phyloP scores from a whole-genome alignment of 2,888 invertebrate species.

The Luffia ferchaultella region DNA sequence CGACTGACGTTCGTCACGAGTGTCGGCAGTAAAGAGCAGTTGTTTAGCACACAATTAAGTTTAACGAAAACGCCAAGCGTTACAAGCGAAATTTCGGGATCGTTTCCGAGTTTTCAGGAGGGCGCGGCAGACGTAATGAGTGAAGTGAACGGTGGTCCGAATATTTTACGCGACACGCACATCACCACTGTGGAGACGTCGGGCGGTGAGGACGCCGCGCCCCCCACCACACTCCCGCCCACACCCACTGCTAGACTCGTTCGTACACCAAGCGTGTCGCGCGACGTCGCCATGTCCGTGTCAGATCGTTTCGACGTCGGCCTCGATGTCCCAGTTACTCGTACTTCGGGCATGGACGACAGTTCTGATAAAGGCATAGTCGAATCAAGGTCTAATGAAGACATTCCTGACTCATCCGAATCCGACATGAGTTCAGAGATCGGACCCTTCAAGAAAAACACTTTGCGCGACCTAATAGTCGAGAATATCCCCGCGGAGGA shows the following conservation, averaged over 20 bases:
- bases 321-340: not conserved
- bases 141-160: slow-evolving; percentile 30
- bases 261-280: not conserved
- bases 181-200: slow-evolving; percentile 13
- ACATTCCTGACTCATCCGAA: slow-evolving; percentile 70
- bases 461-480: slow-evolving; percentile 22
- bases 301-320: not conserved
- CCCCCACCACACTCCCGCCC: not conserved
- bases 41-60: slow-evolving; percentile 72
- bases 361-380: not conserved
- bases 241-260: not conserved
- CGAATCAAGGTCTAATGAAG: slow-evolving; percentile 24
- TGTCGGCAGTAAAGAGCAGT: slow-evolving; percentile 73
- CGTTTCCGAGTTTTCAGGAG: slow-evolving; percentile 50
- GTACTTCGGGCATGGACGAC: not conserved
- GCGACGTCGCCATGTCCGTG: not conserved
- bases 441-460: slow-evolving; percentile 20
- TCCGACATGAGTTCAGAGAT: slow-evolving; percentile 77
- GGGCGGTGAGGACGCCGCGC: not conserved
- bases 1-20: slow-evolving; percentile 73
- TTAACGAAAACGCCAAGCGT: slow-evolving; percentile 71
- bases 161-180: slow-evolving; percentile 17
- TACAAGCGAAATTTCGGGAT: slow-evolving; percentile 67
- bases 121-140: slow-evolving; percentile 58
- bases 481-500: slow-evolving; percentile 54